phyloP scores from a whole-genome alignment of 2,113 vertebrate genomes.

The Lophochroa leadbeateri region DNA sequence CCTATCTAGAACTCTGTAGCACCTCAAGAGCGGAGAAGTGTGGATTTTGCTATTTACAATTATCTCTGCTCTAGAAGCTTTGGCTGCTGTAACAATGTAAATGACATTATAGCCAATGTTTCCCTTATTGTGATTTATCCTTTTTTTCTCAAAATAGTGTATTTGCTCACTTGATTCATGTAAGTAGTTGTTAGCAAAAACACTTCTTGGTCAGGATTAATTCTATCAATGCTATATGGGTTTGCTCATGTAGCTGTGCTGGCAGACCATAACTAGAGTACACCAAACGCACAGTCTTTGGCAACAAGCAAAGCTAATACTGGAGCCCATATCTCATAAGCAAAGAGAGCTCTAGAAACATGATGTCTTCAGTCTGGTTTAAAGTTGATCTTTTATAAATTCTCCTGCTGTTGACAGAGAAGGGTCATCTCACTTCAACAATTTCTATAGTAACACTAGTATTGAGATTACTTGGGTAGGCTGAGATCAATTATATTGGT shows the following conservation, averaged over 20 bases:
- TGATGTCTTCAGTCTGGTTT: neutral
- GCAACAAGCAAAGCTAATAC: neutral
- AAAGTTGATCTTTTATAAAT: neutral
- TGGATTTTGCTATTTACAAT: neutral
- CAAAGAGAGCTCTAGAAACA: neutral
- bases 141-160: neutral
- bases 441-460: neutral
- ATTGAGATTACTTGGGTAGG: neutral
- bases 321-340: neutral
- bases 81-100: neutral
- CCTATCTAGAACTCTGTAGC: neutral
- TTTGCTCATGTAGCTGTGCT: neutral
- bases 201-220: neutral
- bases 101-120: neutral
- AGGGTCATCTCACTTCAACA: neutral
- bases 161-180: neutral
- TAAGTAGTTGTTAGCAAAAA: neutral
- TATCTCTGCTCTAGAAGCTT: neutral
- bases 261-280: neutral
- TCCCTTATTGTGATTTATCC: neutral
- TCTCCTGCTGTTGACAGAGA: neutral
- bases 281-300: accelerated
- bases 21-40: neutral
- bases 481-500: neutral
- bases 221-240: neutral